These are phyloP conservation scores for Agapornis canus DNA, from an alignment of 2,797 vertebrate species.

Conservation along the genomic window DNA sequence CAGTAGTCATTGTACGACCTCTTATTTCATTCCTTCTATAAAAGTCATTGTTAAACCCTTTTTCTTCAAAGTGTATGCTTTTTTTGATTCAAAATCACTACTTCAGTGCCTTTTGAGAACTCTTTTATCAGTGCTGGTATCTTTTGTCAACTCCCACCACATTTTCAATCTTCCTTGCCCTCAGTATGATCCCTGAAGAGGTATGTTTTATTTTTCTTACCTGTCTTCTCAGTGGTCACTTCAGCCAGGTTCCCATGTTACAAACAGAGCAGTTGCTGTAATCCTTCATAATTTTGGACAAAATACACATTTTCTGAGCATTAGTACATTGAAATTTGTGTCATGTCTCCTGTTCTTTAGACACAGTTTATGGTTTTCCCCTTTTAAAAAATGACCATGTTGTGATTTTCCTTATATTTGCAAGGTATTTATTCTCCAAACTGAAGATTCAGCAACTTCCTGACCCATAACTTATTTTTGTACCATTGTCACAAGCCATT, in stretches of 20 bases:
- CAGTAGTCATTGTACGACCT: constrained; percentile 10
- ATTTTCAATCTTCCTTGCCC: constrained; percentile 18
- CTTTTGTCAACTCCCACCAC: constrained; percentile 44
- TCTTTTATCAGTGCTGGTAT: constrained; percentile 17
- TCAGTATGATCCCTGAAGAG: neutral
- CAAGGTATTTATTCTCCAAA: neutral
- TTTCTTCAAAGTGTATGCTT: neutral
- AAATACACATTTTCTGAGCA: neutral
- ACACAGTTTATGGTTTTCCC: neutral
- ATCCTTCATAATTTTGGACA: neutral
- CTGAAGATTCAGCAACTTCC: neutral
- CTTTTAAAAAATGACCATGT: neutral
- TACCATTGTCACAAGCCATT: neutral
- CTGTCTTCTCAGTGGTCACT: neutral
- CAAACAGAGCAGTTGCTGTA: neutral
- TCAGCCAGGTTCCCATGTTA: neutral
- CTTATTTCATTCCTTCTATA: constrained; percentile 19
- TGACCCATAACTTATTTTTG: neutral
- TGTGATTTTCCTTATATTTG: neutral
- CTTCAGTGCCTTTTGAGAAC: constrained; percentile 15
- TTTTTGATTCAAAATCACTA: constrained; percentile 36
- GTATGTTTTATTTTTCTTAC: neutral
- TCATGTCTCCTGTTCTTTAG: neutral
- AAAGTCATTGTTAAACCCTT: constrained; percentile 10
- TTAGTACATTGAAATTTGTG: neutral